Conservation (phyloP, 2,113 vertebrate genomes). For the Ceyx cyanopectus region DNA sequence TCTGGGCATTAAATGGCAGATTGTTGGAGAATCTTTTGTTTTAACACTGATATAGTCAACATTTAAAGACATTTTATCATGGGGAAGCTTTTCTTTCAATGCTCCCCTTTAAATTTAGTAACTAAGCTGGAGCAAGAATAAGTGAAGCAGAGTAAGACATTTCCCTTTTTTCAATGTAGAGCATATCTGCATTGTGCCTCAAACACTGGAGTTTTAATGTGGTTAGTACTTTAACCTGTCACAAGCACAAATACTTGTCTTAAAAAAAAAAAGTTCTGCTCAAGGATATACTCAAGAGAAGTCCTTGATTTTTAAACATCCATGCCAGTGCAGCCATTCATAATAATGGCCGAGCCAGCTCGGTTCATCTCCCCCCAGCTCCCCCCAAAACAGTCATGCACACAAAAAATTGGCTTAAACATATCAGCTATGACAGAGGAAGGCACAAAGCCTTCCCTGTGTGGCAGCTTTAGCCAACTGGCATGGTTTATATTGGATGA, state of each 20-base stretch:
- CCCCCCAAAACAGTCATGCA: constrained; percentile 67
- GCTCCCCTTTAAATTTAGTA: constrained; percentile 33
- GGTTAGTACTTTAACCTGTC: constrained; percentile 75
- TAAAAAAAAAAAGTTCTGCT: constrained; percentile 49
- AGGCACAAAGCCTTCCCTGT: constrained; percentile 60
- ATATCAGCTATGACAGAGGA: constrained; percentile 63
- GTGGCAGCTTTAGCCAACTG: constrained; percentile 62
- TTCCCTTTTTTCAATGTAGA: not conserved
- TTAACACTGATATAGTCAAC: not conserved
- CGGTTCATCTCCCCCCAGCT: constrained; percentile 10
- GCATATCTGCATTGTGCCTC: constrained; percentile 79
- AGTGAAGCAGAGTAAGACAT: constrained; percentile 26
- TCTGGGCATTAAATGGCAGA: not conserved
- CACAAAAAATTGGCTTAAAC: constrained; percentile 65
- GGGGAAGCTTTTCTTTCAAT: not conserved
- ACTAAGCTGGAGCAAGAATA: constrained; percentile 23
- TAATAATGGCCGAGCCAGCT: constrained; percentile 34
- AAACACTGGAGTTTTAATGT: constrained; percentile 64
- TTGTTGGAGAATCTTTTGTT: not conserved
- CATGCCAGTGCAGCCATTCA: constrained; percentile 46
- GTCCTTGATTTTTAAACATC: constrained; percentile 46
- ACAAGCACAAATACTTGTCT: constrained; percentile 72
- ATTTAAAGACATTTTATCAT: not conserved
- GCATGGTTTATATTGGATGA: constrained; percentile 71
- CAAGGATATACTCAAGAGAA: constrained; percentile 67